Evolutionary conservation across 2,113 vertebrate species (phyloP), one percentile per base, ranked within the genome.

Genomic region (Sphyrna mokarran): DNA sequence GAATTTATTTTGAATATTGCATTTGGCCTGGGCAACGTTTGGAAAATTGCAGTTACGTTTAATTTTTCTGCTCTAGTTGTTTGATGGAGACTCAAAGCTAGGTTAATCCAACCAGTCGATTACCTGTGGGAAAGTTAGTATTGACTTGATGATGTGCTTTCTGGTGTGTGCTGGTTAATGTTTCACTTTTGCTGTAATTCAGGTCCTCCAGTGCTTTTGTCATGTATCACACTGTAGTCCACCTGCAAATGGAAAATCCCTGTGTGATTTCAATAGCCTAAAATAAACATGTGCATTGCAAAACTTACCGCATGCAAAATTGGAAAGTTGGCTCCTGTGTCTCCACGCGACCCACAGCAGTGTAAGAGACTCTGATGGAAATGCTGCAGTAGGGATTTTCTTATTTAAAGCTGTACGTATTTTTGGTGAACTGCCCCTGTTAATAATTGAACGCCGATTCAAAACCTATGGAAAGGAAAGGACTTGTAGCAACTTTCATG

Each of bases 211-310:
- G 40, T 48, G 48, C 20, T 58, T 29, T 87, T 87, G 85, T 29
- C 48, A 1, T 48, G 10, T 23, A 23, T 22, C 43, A 48, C 16
- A 83, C 14, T 1, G 40, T 43, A 58, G 48, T 5, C 85, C 85
- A 29, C 43, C 23, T 29, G 48, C 26, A 87, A 29, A 48, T 54
- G 54, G 8, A 63, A 61, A 90, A 90, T 7, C 87, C 54, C 5
- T 61, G 29, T 61, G 29, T 61, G 29, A 33, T 90, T 90, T 63
- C 87, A 90, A 33, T 4, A 33, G 3, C 13, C 87, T 61, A 33
- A 61, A 90, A 90, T 29, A 29, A 89, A 54, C 86, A 89, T 89
- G 58, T 89, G 86, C 86, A 58, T 58, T 48, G 86, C 86, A 90
- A 90, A 63, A 11, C 63, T 63, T 14, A 63, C 54, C 29, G 40